Percentiles rank a stretch among this genome's conserved stretches.
Conservation (phyloP, 2,888 invertebrate genomes). For the Tetrapedia diversipes region DNA sequence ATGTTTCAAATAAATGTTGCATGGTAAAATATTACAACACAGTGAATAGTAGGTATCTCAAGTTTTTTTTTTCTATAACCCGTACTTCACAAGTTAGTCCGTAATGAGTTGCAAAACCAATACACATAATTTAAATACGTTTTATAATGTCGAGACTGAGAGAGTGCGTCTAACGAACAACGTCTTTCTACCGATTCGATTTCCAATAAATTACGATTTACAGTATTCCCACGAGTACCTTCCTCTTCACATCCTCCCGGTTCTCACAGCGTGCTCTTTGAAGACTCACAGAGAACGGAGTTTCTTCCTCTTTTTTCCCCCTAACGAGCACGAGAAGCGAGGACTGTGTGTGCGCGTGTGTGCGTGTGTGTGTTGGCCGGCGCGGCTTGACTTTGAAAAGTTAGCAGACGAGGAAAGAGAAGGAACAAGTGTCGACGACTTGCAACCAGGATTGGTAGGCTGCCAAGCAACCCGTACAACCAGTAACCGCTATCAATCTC, state of each 20-base stretch:
- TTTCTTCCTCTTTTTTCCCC: conserved; percentile 30
- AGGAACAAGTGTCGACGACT: conserved; percentile 53
- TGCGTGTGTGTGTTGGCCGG: conserved; percentile 37
- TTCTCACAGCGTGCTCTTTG: conserved; percentile 40
- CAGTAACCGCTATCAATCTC: conserved; percentile 58
- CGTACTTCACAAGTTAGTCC: no score
- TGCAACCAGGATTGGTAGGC: conserved; percentile 52
- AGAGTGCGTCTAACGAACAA: conserved; percentile 3
- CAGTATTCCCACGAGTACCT: conserved; percentile 28
- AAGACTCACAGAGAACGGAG: background rate
- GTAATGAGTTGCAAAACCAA: no score
- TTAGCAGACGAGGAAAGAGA: conserved; percentile 25
- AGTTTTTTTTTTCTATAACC: no score
- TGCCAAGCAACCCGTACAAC: conserved; percentile 57
- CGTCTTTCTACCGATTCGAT: conserved; percentile 18
- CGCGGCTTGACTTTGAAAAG: conserved; percentile 48
- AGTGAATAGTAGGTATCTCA: no score
- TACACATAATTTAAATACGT: no score
- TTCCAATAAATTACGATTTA: conserved; percentile 45
- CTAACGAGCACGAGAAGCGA: conserved; percentile 33
- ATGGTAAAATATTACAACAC: no score
- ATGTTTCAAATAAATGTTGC: no score
- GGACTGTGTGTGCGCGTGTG: no score
- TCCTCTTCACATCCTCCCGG: background rate
- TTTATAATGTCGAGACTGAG: background rate